A percentile compares a stretch with the other conserved stretches of the same genome.
phyloP scores from a whole-genome alignment of 2,797 vertebrate genomes.

The Cottoperca gobio region DNA sequence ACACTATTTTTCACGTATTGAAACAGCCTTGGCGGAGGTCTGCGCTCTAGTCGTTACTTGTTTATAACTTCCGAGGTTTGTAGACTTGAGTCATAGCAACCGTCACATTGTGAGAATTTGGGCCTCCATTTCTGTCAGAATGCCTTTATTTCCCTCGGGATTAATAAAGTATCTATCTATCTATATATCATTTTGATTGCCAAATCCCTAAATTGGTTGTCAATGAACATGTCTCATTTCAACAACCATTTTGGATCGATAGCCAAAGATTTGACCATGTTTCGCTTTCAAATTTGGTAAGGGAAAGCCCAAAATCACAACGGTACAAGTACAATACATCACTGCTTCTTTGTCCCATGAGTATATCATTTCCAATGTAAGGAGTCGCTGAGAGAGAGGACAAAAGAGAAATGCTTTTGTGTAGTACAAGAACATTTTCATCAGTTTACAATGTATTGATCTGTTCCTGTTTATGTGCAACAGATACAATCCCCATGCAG shows the following conservation, averaged over 20 bases:
- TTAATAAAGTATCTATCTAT: too few species aligned
- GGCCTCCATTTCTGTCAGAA: not conserved
- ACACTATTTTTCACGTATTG: too few species aligned
- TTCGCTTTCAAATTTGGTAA: not conserved
- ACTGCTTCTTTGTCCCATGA: not conserved
- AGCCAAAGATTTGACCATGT: not conserved
- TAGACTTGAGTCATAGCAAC: not conserved
- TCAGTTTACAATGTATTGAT: constrained; percentile 56
- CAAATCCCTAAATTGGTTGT: not conserved
- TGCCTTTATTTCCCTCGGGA: too few species aligned
- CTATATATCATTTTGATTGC: too few species aligned
- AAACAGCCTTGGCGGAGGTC: too few species aligned
- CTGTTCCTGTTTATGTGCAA: constrained; percentile 54
- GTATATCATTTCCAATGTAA: not conserved
- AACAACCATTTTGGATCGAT: not conserved
- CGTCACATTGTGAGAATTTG: not conserved
- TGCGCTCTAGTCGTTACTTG: too few species aligned
- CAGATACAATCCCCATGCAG: constrained; percentile 36
- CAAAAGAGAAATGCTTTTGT: constrained; percentile 24
- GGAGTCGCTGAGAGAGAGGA: not conserved
- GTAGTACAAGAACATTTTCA: constrained; percentile 37
- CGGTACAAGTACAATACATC: not conserved
- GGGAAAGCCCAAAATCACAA: not conserved
- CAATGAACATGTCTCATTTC: not conserved
- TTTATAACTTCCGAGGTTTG: not conserved